Conservation (phyloP, 2,888 invertebrate genomes). For the Synanthedon andrenaeformis region DNA sequence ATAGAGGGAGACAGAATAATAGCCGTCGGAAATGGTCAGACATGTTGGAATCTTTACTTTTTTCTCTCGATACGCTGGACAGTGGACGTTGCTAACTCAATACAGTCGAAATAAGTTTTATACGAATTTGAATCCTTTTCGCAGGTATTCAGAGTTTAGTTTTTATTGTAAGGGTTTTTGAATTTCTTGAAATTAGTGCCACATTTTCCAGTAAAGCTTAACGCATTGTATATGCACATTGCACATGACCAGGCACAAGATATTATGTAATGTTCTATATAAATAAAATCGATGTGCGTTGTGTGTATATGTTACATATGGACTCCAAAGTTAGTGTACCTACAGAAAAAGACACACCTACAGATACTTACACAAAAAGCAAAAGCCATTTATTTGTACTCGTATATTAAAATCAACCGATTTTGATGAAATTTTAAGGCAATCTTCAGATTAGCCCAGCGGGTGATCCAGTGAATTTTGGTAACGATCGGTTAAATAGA, state of each 20-base stretch:
- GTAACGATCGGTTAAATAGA: too few species aligned
- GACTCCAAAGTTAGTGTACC: too few species aligned
- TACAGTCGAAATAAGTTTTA: conserved; percentile 15
- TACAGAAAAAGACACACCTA: too few species aligned
- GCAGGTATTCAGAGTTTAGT: not conserved
- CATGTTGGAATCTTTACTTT: conserved; percentile 60
- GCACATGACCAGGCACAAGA: conserved; percentile 13
- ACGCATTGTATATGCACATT: conserved; percentile 29
- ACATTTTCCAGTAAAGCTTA: conserved; percentile 28
- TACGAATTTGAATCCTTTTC: not conserved
- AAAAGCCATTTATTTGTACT: too few species aligned
- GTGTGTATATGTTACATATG: too few species aligned
- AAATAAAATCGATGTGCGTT: too few species aligned
- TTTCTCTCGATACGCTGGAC: conserved; percentile 53
- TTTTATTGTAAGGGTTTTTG: not conserved
- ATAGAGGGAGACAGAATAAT: conserved; percentile 71
- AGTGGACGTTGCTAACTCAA: conserved; percentile 60
- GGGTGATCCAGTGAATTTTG: too few species aligned
- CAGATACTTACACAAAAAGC: too few species aligned
- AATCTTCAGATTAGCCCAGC: too few species aligned
- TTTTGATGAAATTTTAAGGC: too few species aligned
- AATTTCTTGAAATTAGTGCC: conserved; percentile 17
- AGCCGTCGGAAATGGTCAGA: conserved; percentile 71
- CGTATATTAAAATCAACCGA: too few species aligned
- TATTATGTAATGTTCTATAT: not conserved